Conservation (phyloP, 2,888 invertebrate species). For the Euzophera pinguis region DNA sequence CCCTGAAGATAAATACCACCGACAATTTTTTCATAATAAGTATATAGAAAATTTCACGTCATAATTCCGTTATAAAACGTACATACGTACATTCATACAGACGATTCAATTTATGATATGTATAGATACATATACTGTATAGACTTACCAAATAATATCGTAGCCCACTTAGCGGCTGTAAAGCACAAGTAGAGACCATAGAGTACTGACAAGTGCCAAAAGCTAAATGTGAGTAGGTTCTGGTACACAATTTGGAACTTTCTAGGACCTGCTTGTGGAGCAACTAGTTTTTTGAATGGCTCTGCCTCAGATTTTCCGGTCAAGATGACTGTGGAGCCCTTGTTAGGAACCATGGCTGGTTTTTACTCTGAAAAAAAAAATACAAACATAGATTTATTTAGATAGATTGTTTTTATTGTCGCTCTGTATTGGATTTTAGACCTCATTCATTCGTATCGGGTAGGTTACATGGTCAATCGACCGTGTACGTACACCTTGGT, state of each 20-base stretch:
- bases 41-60: too few relatives aligned
- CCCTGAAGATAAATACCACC: too few relatives aligned
- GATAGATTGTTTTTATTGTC: too few relatives aligned
- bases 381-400: not conserved
- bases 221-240: conserved; percentile 35
- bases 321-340: not conserved
- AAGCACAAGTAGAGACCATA: conserved; percentile 42
- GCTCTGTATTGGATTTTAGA: too few relatives aligned
- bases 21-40: too few relatives aligned
- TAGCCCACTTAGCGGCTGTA: conserved; percentile 38
- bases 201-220: conserved; percentile 37
- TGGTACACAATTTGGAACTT: conserved; percentile 34
- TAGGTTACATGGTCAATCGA: too few relatives aligned
- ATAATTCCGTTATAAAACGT: too few relatives aligned
- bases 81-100: too few relatives aligned
- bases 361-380: not conserved
- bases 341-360: not conserved
- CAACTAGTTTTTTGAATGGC: not conserved
- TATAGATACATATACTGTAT: too few relatives aligned
- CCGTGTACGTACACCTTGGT: too few relatives aligned
- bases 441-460: too few relatives aligned
- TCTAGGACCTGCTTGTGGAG: conserved; percentile 21
- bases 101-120: too few relatives aligned
- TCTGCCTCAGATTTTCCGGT: not conserved
- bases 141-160: conserved; percentile 39